These are phyloP conservation scores for Papilio aristodemus DNA, from an alignment of 1,140 invertebrate genomes.

Conservation along the genomic window DNA sequence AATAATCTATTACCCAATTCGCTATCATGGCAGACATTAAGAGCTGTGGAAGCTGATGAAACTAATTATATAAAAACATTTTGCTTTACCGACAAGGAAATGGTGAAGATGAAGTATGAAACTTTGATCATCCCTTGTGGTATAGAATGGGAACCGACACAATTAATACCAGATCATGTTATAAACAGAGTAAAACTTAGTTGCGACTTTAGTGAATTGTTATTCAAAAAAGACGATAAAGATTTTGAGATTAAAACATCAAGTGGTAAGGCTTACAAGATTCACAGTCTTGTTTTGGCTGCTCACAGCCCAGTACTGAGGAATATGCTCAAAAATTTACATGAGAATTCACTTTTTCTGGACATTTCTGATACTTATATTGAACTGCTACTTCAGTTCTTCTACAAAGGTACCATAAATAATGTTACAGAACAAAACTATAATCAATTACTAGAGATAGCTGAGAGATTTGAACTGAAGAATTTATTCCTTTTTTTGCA, in stretches of 20 bases:
- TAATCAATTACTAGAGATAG: conserved; percentile 49
- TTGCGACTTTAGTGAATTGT: conserved; percentile 45
- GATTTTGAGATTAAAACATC: conserved; percentile 55
- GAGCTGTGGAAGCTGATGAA: conserved; percentile 43
- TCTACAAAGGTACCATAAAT: conserved; percentile 60
- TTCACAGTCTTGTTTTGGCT: conserved; percentile 58
- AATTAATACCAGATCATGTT: conserved; percentile 43
- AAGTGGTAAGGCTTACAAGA: conserved; percentile 47
- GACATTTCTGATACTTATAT: conserved; percentile 55
- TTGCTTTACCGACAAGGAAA: conserved; percentile 43
- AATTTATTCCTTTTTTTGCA: conserved; percentile 48
- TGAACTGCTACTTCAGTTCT: conserved; percentile 56
- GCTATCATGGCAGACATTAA: conserved; percentile 47
- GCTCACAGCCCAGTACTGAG: conserved; percentile 57
- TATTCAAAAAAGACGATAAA: conserved; percentile 48
- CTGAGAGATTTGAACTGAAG: conserved; percentile 54
- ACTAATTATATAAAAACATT: conserved; percentile 57
- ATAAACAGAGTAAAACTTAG: conserved; percentile 53
- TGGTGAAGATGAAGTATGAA: conserved; percentile 15
- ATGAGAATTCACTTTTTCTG: conserved; percentile 41
- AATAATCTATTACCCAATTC: conserved; percentile 35
- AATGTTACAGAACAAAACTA: conserved; percentile 48
- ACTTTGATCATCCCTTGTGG: conserved; percentile 53
- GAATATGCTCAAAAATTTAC: conserved; percentile 45
- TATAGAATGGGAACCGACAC: conserved; percentile 44